Base-by-base conservation (phyloP, 2,797 vertebrate species). In the Melanotaenia parkinsoni region DNA sequence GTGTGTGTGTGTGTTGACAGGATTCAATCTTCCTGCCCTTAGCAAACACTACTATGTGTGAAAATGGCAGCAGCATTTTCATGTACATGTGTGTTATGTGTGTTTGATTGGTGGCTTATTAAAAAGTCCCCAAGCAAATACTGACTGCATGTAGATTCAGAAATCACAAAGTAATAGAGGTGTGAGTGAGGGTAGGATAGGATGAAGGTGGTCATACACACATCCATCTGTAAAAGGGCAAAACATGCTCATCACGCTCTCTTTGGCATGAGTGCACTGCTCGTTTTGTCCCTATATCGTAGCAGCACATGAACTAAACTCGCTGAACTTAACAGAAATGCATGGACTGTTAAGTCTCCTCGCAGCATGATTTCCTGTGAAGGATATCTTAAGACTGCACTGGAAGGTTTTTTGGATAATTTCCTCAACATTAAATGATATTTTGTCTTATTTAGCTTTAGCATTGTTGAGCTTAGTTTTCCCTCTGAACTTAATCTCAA, bases 221-320 rank as follows among this genome's bases (percentile, higher is more conserved):
- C 62, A 72, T 40, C 50, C n/a, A 4, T 75, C 62, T 70, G 65
- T 14, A 64, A 76, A 81, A 83, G 67, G 72, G 82, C 70, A 85
- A 37, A 65, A 74, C 81, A 79, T 32, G 37, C 72, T 75, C 82
- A 66, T 85, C 63, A 28, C 45, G 10, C 63, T 63, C 63, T 63
- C 66, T 68, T 61, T 40, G 69, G 84, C 79, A 82, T 90, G 82
- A 72, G 69, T 64, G 67, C 82, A 62, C 77, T 77, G 85, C 87
- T 88, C 69, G 70, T 7, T 70, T n/a, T 81, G 71, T 64, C 32
- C 18, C 43, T 73, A 59, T 18, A 43, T 32, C 28, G 67, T 58
- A 43, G 57, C 66, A 63, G 65, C 73, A 69, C 67, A 72, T 56
- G 18, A 47, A 76, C 76, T 9, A 14, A 3, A 50, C 47, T 47